Evolutionary conservation across 2,888 invertebrate species (phyloP).

Genomic region (Coronaproctus castanopsis): DNA sequence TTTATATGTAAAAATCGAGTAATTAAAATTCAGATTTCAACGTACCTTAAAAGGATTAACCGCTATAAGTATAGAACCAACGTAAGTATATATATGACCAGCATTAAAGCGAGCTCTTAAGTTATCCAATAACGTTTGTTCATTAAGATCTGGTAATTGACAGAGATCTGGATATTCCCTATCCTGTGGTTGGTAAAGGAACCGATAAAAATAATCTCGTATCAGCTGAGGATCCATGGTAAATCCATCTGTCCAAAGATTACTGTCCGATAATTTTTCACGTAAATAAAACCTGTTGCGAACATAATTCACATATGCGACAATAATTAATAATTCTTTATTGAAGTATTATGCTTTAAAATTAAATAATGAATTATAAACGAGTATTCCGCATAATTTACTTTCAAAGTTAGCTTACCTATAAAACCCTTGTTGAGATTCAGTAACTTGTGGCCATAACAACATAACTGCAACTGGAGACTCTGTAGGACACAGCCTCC

Average conservation of each 20-base stretch:
- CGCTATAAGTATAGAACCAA: constrained; percentile 85
- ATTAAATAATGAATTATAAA: no score
- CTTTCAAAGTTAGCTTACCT: no score
- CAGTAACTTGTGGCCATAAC: constrained; percentile 50
- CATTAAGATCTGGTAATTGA: constrained; percentile 84
- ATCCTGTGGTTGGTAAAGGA: constrained; percentile 77
- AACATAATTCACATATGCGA: no score
- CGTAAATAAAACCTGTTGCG: constrained; percentile 62
- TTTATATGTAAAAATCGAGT: no score
- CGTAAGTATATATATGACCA: constrained; percentile 89
- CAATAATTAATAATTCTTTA: no score
- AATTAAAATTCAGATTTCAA: no score
- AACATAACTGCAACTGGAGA: constrained; percentile 66
- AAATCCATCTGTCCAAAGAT: constrained; percentile 72
- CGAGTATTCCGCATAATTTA: no score
- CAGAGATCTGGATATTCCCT: constrained; percentile 89
- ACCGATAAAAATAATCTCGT: constrained; percentile 75
- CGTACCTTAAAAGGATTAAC: constrained; percentile 63
- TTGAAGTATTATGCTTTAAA: no score
- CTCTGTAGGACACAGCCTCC: constrained; percentile 59
- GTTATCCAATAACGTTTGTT: constrained; percentile 78
- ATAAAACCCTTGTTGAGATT: constrained; percentile 29
- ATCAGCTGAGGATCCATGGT: constrained; percentile 79
- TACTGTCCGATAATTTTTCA: constrained; percentile 62
- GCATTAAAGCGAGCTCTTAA: constrained; percentile 68